These are phyloP conservation scores for Tadarida brasiliensis DNA, from an alignment of 2,797 vertebrate genomes.

Conservation along the genomic window DNA sequence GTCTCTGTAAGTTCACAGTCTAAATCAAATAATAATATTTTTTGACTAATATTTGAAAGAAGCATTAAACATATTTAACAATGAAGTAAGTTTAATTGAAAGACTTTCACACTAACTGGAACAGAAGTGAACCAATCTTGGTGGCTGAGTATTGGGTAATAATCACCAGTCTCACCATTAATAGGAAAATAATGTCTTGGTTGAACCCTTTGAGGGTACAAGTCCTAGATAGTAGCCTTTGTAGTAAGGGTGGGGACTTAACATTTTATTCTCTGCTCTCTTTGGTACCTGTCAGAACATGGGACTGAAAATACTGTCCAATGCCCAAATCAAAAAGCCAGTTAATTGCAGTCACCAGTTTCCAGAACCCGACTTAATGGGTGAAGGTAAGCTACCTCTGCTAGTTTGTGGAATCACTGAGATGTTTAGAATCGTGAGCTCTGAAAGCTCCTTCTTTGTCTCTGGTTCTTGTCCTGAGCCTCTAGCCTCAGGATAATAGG, in stretches of 20 bases:
- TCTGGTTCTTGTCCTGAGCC: background rate
- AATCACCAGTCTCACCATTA: background rate
- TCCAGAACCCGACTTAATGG: accelerated
- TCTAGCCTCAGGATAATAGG: background rate
- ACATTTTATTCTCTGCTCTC: background rate
- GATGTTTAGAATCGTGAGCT: background rate
- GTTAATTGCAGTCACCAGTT: slow-evolving; percentile 68
- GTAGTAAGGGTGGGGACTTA: background rate
- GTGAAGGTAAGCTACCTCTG: background rate
- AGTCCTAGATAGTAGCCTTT: background rate
- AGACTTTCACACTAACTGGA: background rate
- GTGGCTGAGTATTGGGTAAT: background rate
- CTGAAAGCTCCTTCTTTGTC: background rate
- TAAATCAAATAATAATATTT: slow-evolving; percentile 17
- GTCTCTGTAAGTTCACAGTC: background rate
- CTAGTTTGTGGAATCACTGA: background rate
- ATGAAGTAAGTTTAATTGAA: background rate
- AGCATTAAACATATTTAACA: background rate
- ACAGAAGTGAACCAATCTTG: background rate
- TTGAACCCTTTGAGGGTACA: background rate
- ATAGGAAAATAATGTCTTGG: slow-evolving; percentile 23
- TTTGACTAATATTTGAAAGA: background rate
- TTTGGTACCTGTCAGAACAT: slow-evolving; percentile 62
- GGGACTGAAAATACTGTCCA: slow-evolving; percentile 85
- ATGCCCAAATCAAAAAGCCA: slow-evolving; percentile 84